Base-by-base conservation (phyloP, 30 jellyfish, hydroid and myxozoan species). In the Turritopsis rubra region DNA sequence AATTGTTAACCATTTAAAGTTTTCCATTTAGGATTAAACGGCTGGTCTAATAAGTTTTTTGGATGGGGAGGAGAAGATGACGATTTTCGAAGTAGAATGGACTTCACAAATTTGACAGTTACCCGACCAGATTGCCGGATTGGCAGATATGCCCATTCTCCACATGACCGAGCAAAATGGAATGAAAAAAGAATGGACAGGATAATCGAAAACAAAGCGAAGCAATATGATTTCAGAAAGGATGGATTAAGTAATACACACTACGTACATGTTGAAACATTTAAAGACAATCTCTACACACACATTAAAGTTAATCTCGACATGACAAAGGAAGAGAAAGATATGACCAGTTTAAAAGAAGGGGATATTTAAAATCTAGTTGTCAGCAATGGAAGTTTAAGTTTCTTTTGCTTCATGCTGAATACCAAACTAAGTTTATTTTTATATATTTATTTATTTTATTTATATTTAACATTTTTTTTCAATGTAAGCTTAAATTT, bases 41-140 rank as follows among this genome's bases (percentile, higher is more conserved):
- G 76, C 17, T 66, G 76, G 76, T 66, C 76, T 4, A 66, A 66
- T 17, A 21, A 26, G 76, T 66, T 66, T 66, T 66, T 66, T 26
- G 76, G 76, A 66, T 66, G 76, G 76, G 76, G 76, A 21, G 76
- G 76, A 3, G 76, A 66, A 66, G 76, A 66, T 66, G 76, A 66
- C 17, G 76, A 66, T 17, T 66, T 66, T 17, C 29, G 29, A 21
- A 21, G 17, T 17, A 66, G 76, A 17, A 21, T 66, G 29, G 76
- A 26, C 27, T 8, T 21, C 7, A 17, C 76, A 26, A 66, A 66
- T 3, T 8, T 21, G 4, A 1, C 27, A 26, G 29, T 66, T 66
- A 66, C 16, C 8, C 76, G 76, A 9, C 76, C 76, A 21, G 29
- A 21, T 66, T 26, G 29, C 8, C 17, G 7, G 27, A 26, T 66